Evolutionary conservation across 2,888 invertebrate genomes (phyloP).

Genomic region (Spilarctia lutea): DNA sequence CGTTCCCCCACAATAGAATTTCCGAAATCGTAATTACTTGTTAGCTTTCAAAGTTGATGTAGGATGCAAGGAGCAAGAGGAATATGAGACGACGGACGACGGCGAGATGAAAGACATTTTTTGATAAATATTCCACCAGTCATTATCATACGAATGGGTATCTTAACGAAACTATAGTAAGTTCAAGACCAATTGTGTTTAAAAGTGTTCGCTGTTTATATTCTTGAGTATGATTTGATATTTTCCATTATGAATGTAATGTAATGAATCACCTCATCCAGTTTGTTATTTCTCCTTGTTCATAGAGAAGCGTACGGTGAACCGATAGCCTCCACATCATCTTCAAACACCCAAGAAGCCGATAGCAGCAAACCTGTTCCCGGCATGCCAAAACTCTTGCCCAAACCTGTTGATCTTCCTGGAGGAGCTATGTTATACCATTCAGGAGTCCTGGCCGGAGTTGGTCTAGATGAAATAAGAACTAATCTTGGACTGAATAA

Average conservation of each 20-base stretch:
- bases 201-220: not conserved
- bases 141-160: too few relatives aligned
- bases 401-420: constrained; percentile 74
- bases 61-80: too few relatives aligned
- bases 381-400: constrained; percentile 69
- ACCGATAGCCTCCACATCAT: constrained; percentile 75
- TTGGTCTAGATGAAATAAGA: constrained; percentile 71
- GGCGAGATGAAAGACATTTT: too few relatives aligned
- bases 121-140: not conserved
- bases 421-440: constrained; percentile 83
- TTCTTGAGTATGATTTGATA: not conserved
- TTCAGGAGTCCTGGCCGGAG: constrained; percentile 70
- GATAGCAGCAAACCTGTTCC: constrained; percentile 75
- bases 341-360: constrained; percentile 72
- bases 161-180: too few relatives aligned
- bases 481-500: constrained; percentile 77
- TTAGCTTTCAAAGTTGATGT: too few relatives aligned
- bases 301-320: constrained; percentile 69
- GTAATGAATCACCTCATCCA: too few relatives aligned
- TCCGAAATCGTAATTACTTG: too few relatives aligned
- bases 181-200: too few relatives aligned
- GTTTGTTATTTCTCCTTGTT: constrained; percentile 1
- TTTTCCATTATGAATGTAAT: too few relatives aligned
- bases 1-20: too few relatives aligned
- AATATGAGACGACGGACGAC: too few relatives aligned